These are phyloP conservation scores for Entomyzon cyanotis DNA, from an alignment of 2,113 vertebrate genomes.

Conservation along the genomic window DNA sequence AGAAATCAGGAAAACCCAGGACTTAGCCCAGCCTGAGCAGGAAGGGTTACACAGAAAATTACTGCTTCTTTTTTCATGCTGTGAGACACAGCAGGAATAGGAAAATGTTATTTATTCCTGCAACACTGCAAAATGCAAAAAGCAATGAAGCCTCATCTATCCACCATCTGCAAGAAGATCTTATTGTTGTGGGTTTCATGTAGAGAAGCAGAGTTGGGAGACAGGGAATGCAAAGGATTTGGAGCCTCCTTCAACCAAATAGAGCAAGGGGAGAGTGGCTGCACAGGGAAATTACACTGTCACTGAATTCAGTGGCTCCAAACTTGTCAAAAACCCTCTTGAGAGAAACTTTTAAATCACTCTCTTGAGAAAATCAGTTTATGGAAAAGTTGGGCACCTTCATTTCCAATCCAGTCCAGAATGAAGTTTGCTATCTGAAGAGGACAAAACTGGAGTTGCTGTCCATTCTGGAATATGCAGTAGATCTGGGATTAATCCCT, in stretches of 20 bases:
- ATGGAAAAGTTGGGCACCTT: background rate
- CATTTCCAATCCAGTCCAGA: background rate
- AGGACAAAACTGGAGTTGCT: background rate
- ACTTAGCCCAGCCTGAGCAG: background rate
- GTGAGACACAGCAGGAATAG: background rate
- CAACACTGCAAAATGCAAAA: background rate
- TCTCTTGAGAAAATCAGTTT: background rate
- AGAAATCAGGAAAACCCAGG: background rate
- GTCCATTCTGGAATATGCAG: background rate
- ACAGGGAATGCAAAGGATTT: background rate
- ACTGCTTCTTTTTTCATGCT: background rate
- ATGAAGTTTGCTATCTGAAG: background rate
- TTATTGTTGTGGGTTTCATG: background rate
- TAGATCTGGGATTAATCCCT: background rate
- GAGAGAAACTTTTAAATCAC: background rate
- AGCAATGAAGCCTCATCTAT: background rate
- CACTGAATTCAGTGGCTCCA: background rate
- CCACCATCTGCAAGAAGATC: background rate
- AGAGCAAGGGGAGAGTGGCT: background rate
- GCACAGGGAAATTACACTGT: background rate
- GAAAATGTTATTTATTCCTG: background rate
- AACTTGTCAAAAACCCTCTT: background rate
- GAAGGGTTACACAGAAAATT: background rate
- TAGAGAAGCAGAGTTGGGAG: background rate
- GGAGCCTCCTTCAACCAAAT: background rate